phyloP scores from a whole-genome alignment of 2,113 vertebrate genomes.

The Cyanoliseus patagonus region DNA sequence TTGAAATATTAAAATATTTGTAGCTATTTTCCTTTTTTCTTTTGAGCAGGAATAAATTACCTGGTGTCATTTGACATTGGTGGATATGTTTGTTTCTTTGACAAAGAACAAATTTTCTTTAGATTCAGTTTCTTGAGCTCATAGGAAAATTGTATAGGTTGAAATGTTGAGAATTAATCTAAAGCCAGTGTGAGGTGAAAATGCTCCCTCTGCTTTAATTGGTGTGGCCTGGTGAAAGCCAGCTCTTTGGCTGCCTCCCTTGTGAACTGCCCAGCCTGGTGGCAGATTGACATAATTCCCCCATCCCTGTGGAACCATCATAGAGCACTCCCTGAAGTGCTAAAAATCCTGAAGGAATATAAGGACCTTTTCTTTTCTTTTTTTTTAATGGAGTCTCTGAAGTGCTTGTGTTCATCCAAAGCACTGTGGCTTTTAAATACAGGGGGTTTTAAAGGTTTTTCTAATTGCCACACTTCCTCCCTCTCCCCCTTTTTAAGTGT shows the following conservation, averaged over 20 bases:
- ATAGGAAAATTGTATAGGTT: neutral
- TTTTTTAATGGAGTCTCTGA: slow-evolving; percentile 12
- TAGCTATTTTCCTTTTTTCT: neutral
- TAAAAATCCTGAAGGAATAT: slow-evolving; percentile 46
- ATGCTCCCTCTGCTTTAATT: neutral
- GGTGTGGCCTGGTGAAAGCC: neutral
- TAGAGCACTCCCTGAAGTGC: slow-evolving; percentile 32
- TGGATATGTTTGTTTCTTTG: neutral
- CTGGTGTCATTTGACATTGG: neutral
- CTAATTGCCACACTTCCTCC: slow-evolving; percentile 45
- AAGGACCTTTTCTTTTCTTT: neutral
- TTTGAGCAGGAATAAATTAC: neutral
- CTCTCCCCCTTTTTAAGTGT: slow-evolving; percentile 14
- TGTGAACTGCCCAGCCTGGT: neutral
- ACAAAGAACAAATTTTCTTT: slow-evolving; percentile 23
- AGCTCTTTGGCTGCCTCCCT: neutral
- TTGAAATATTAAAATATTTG: slow-evolving; percentile 46
- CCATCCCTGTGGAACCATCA: neutral
- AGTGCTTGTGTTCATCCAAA: slow-evolving; percentile 30
- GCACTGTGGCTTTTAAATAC: slow-evolving; percentile 28
- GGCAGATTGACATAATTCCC: slow-evolving; percentile 10
- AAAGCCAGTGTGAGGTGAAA: neutral
- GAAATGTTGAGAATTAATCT: neutral
- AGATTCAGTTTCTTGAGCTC: neutral
- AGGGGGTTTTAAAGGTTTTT: slow-evolving; percentile 2